Percentiles rank a stretch among this genome's conserved stretches.
These are phyloP conservation scores for Paramormyrops kingsleyae DNA, from an alignment of 2,113 vertebrate species.

Conservation along the genomic window DNA sequence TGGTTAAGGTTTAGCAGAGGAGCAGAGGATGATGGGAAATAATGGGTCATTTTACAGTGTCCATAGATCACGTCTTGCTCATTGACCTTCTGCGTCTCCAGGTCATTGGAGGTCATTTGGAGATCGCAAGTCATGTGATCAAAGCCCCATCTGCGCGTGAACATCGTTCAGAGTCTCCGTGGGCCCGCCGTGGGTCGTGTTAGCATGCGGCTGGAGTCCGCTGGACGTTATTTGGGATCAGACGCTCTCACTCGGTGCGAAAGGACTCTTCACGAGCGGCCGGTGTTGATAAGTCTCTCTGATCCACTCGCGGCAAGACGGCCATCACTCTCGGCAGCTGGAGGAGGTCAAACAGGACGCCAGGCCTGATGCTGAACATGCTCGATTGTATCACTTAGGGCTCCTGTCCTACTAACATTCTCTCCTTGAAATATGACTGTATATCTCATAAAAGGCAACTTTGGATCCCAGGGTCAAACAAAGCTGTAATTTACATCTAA, in stretches of 20 bases:
- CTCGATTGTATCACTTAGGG: background rate
- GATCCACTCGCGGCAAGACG: background rate
- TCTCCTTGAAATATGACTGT: background rate
- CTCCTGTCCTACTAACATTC: background rate
- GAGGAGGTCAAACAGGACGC: background rate
- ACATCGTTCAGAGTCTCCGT: background rate
- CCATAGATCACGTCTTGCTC: background rate
- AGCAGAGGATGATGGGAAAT: background rate
- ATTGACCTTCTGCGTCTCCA: background rate
- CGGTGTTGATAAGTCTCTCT: background rate
- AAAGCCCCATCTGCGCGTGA: background rate
- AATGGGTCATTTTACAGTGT: background rate
- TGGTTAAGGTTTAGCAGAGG: background rate
- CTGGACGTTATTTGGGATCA: background rate
- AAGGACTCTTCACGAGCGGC: background rate
- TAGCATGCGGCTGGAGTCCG: background rate
- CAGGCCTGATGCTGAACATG: background rate
- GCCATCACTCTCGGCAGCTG: background rate
- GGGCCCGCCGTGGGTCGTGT: background rate
- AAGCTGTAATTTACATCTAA: background rate
- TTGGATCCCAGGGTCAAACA: background rate
- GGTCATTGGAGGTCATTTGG: background rate
- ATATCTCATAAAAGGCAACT: background rate
- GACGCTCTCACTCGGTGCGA: background rate
- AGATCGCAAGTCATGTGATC: background rate